phyloP scores from a whole-genome alignment of 2,888 invertebrate genomes.

The Tortrix viridana region DNA sequence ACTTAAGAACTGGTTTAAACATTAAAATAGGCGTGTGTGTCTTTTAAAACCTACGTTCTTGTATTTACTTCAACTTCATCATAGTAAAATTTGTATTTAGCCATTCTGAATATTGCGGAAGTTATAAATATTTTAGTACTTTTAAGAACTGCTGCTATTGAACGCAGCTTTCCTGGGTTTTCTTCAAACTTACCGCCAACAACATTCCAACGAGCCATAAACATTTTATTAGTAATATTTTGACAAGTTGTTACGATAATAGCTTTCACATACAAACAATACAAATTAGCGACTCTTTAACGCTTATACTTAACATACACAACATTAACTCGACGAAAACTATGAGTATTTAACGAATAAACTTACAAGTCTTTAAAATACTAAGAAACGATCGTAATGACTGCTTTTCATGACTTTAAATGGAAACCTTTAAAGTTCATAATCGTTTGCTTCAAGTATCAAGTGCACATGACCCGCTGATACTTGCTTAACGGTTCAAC shows the following conservation, averaged over 20 bases:
- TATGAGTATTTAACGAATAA: slow-evolving; percentile 51
- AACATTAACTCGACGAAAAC: slow-evolving; percentile 47
- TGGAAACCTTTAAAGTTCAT: slow-evolving; percentile 2
- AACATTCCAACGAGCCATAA: too few species aligned
- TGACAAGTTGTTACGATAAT: slow-evolving; percentile 6
- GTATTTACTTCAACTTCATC: too few species aligned
- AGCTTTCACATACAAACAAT: slow-evolving; percentile 64
- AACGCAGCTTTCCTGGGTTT: not conserved
- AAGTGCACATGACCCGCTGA: slow-evolving; percentile 4
- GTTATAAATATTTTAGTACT: too few species aligned
- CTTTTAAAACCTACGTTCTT: too few species aligned
- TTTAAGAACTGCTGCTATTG: not conserved
- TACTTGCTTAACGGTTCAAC: slow-evolving; percentile 29
- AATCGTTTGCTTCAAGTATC: not conserved
- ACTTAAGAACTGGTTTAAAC: too few species aligned
- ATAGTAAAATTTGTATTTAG: too few species aligned
- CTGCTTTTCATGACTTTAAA: not conserved
- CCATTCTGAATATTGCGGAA: too few species aligned
- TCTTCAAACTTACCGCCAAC: not conserved
- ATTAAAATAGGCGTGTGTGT: too few species aligned
- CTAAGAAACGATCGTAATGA: slow-evolving; percentile 46
- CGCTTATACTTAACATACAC: slow-evolving; percentile 53
- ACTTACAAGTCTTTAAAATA: slow-evolving; percentile 55
- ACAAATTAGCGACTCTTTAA: slow-evolving; percentile 63
- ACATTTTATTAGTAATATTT: slow-evolving; percentile 15